These are phyloP conservation scores for Spea multiplicata DNA, from an alignment of 2,113 vertebrate genomes.

Conservation along the genomic window DNA sequence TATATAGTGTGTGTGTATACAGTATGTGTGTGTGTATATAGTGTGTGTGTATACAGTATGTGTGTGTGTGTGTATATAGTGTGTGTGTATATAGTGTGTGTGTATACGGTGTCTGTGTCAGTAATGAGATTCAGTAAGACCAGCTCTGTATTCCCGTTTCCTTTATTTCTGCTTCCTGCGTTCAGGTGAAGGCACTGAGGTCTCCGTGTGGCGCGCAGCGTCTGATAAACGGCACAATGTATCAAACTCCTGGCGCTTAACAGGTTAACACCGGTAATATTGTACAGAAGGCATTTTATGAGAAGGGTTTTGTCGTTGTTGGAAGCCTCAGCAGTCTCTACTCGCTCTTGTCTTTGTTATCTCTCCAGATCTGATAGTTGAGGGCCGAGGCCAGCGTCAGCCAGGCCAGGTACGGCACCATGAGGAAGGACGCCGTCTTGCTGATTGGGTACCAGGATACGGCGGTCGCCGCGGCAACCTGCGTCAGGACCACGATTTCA, in stretches of 20 bases:
- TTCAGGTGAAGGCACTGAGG: too few species aligned
- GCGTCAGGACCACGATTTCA: slow-evolving; percentile 58
- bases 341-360: slow-evolving; percentile 57
- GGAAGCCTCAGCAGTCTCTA: background rate
- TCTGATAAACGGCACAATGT: too few species aligned
- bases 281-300: background rate
- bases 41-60: too few species aligned
- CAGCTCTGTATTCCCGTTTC: too few species aligned
- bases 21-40: too few species aligned
- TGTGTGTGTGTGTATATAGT: too few species aligned
- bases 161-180: too few species aligned
- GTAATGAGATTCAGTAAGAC: background rate
- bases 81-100: too few species aligned
- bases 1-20: too few species aligned
- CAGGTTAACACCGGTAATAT: background rate
- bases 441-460: slow-evolving; percentile 67
- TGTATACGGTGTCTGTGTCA: background rate
- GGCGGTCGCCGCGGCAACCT: slow-evolving; percentile 58
- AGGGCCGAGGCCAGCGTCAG: slow-evolving; percentile 63
- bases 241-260: background rate
- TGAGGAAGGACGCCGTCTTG: slow-evolving; percentile 64
- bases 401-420: slow-evolving; percentile 75
- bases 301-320: background rate
- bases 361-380: slow-evolving; percentile 68
- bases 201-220: too few species aligned